These are phyloP conservation scores for Drosophila neutralis DNA, from an alignment of 2,888 invertebrate genomes.

Conservation along the genomic window DNA sequence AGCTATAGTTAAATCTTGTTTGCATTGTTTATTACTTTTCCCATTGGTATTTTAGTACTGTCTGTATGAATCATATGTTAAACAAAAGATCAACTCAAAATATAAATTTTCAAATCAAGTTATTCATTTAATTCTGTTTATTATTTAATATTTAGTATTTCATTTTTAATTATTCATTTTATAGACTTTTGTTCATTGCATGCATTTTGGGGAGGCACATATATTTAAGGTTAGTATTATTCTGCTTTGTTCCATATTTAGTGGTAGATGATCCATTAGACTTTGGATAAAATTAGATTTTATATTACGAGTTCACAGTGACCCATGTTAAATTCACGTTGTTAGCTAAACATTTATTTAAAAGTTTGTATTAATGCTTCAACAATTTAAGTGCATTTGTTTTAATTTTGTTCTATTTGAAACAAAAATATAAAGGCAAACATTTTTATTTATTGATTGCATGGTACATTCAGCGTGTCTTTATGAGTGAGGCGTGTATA, in stretches of 20 bases:
- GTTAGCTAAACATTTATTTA: slow-evolving; percentile 20
- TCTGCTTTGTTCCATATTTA: slow-evolving; percentile 38
- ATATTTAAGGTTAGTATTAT: slow-evolving; percentile 53
- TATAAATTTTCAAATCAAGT: slow-evolving; percentile 10
- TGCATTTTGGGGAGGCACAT: slow-evolving; percentile 60
- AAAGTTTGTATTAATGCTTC: slow-evolving; percentile 20
- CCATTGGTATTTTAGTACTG: slow-evolving; percentile 29
- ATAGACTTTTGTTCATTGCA: slow-evolving; percentile 50
- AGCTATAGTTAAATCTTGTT: slow-evolving; percentile 38
- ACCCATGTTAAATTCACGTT: slow-evolving; percentile 39
- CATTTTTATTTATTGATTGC: slow-evolving; percentile 19
- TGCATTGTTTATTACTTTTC: slow-evolving; percentile 21
- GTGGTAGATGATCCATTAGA: slow-evolving; percentile 29
- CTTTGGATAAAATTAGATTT: slow-evolving; percentile 38
- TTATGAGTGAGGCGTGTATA: slow-evolving; percentile 23
- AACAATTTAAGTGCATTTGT: slow-evolving; percentile 38
- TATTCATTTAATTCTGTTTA: slow-evolving; percentile 4
- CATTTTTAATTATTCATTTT: slow-evolving; percentile 25
- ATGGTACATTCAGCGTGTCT: slow-evolving; percentile 24
- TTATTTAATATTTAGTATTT: slow-evolving; percentile 16
- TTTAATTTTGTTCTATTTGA: slow-evolving; percentile 1
- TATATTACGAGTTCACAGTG: slow-evolving; percentile 22
- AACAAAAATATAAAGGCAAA: slow-evolving; percentile 10
- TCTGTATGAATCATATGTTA: slow-evolving; percentile 17
- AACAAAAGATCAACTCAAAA: slow-evolving; percentile 36